Base-by-base conservation (phyloP, 2,888 invertebrate species). In the Frankliniella intonsa region DNA sequence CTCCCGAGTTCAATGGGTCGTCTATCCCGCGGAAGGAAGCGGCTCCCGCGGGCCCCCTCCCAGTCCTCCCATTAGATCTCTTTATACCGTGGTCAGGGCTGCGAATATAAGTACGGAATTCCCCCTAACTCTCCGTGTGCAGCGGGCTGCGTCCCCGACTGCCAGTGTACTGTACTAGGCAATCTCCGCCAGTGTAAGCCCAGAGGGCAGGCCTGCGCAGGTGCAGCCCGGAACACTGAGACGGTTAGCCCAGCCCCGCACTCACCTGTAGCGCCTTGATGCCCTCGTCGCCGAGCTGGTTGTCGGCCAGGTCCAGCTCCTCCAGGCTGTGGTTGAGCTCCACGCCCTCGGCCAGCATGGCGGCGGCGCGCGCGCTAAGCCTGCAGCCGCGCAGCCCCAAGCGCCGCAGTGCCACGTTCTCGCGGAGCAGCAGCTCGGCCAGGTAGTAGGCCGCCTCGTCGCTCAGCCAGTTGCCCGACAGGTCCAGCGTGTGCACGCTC, bases 301-400 rank as follows among this genome's bases (percentile, higher is more conserved):
- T 92, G 90, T 90, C 90, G 0, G 90, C 88, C 80, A 91, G 86
- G 86, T 91, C 88, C 19, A 92, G 84, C 51, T 87, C 85, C 84
- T 88, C 87, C 22, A 91, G 84, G 2, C 86, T 86, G 49, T 86
- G 86, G 83, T 90, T 90, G 82, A 88, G 87, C 17, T 84, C 83
- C 50, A 90, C 11, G 27, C 81, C 62, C 12, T 83, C 83, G 19
- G 83, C 82, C 50, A 83, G 81, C 50, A 76, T 25, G 25, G 25
- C 25, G 69, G 69, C 69, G 69, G 69, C 69, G 69, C 25, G 25
- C 69, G 69, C 22, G 9, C 25, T 22, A 22, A 76, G 25, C 22
- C 25, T n/a, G 69, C 69, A 76, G 69, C 25, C 69, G 22, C 25
- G 22, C 22, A 76, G 22, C 10, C 22, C 9, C 25, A 76, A 22